phyloP scores from a whole-genome alignment of 2,888 invertebrate species.

The Frankliniella intonsa region DNA sequence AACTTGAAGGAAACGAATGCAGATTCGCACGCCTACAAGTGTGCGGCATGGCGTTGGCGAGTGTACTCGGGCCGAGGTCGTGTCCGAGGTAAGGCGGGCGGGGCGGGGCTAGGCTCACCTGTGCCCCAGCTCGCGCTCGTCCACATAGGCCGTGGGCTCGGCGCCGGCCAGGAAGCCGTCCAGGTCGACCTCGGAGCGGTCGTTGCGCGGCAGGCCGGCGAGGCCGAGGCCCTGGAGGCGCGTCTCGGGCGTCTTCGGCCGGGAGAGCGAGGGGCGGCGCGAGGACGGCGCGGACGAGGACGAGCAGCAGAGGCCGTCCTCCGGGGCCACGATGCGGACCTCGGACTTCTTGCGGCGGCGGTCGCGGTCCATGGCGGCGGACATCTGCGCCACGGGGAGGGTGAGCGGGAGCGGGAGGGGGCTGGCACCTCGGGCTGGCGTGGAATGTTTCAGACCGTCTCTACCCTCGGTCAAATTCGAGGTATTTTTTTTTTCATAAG shows the following conservation, averaged over 20 bases:
- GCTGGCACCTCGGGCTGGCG: no score
- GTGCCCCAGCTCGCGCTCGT: slow-evolving; percentile 56
- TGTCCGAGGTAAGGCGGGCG: no score
- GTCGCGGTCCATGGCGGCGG: slow-evolving; percentile 13
- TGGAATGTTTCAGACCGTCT: no score
- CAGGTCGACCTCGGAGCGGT: slow-evolving; percentile 51
- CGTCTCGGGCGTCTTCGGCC: not conserved
- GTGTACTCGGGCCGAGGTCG: no score
- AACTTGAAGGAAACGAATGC: no score
- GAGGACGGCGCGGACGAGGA: not conserved
- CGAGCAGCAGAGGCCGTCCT: not conserved
- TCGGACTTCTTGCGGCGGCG: not conserved
- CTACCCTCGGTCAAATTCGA: no score
- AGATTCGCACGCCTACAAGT: no score
- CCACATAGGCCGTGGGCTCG: slow-evolving; percentile 51
- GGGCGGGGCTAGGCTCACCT: slow-evolving; percentile 55
- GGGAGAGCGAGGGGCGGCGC: not conserved
- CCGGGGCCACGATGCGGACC: slow-evolving; percentile 9
- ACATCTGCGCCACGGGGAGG: not conserved
- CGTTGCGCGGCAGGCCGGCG: slow-evolving; percentile 31
- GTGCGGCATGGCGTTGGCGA: no score
- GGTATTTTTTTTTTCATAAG: no score
- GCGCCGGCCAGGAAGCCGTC: slow-evolving; percentile 56
- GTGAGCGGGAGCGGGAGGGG: no score
- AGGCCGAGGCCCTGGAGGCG: not conserved